phyloP scores from a whole-genome alignment of 2,113 vertebrate species.

The Lanius ludovicianus region DNA sequence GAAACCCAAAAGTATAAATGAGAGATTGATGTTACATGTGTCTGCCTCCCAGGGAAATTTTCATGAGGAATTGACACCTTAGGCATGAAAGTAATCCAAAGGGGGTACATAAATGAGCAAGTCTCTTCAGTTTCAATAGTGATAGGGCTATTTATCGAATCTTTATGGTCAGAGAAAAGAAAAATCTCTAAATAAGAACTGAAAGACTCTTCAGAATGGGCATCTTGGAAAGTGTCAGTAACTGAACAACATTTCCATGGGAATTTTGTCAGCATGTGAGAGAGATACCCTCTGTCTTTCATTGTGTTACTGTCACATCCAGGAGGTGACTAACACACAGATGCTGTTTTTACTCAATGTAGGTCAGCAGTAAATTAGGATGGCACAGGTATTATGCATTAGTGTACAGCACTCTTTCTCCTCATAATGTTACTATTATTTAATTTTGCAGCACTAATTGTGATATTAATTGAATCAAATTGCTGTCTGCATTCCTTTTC shows the following conservation, averaged over 20 bases:
- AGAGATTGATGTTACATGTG: neutral
- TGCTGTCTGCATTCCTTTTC: neutral
- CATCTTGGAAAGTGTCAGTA: neutral
- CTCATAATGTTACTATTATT: neutral
- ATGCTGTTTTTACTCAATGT: accelerated
- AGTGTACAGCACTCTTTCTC: neutral
- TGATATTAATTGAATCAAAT: neutral
- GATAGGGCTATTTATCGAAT: neutral
- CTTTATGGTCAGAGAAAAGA: neutral
- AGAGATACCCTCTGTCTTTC: neutral
- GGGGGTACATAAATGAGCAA: neutral
- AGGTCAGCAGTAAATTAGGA: neutral
- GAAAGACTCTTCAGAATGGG: neutral
- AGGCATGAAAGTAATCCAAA: neutral
- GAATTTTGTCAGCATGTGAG: neutral
- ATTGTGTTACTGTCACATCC: neutral
- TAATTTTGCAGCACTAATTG: neutral
- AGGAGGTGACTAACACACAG: neutral
- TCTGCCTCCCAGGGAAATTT: accelerated
- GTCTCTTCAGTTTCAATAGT: neutral
- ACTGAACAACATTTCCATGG: neutral
- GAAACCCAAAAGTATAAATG: neutral
- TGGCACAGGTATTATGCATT: neutral
- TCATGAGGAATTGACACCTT: neutral
- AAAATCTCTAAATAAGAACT: neutral